Base-by-base conservation (phyloP, 2,797 vertebrate genomes). In the Ambastaia sidthimunki region DNA sequence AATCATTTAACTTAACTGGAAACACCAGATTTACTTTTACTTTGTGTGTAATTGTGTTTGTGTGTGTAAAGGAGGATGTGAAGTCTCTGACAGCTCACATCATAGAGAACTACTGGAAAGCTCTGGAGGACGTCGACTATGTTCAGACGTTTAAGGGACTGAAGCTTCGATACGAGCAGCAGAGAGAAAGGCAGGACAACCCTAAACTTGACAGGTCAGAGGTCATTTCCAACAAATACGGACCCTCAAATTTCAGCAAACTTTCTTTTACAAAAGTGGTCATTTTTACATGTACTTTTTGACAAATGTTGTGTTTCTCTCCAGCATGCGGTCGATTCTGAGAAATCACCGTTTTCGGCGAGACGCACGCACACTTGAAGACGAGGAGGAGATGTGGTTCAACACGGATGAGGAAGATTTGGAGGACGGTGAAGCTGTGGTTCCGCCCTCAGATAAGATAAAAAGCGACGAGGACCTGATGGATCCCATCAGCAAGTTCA, bases 371-470 rank as follows among this genome's bases (percentile, higher is more conserved):
- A 97, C 97, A 0, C 90, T 99, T 81, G 98, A 99, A 82, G 98
- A 99, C 59, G 97, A 99, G 81, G 97, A 99, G 87, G 98, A 99
- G 84, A 99, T 99, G 97, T 99, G 98, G 98, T 99, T 99, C 88
- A 99, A 98, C 85, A 95, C 96, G 0, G 97, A 99, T 74, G 97
- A 99, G 84, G 97, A 99, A 1, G 98, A 99, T 87, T 90, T 98
- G 25, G 98, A 99, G 90, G 98, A 99, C n/a, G 96, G 96, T 10
- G 97, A 99, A 82, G 93, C 97, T 7, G 95, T 98, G 37, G 96
- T 98, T 80, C 95, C 95, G 71, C 96, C 97, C n/a, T 96, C 97
- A 63, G 97, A 99, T 87, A 99, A 98, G 92, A 95, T 95, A 90
- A 98, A 98, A 91, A 95, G 87, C 19, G 97, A 97, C 44, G 97